Evolutionary conservation across 2,797 vertebrate genomes (phyloP), one percentile per base, ranked within the genome.

Genomic region (Coranthus polyacanthus): DNA sequence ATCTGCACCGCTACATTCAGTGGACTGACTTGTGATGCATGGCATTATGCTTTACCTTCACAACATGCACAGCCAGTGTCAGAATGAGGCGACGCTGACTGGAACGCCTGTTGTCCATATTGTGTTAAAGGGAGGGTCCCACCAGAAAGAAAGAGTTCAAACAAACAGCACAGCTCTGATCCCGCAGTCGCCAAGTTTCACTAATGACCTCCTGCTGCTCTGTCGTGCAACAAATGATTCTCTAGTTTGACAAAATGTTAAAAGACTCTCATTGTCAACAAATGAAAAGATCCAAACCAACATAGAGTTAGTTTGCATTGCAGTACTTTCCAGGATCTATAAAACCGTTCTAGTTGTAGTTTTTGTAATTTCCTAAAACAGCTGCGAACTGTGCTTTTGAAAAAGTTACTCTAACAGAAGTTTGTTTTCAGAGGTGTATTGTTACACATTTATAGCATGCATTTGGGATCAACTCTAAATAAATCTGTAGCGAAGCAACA

Each of bases 101-200:
- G 38, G 69, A 47, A 21, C 59, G 58, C 49, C 57, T 77, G 49
- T 62, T 39, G 71, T 70, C 49, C 58, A 60, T 45, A 41, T 37
- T 67, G 36, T 15, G 58, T 84, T 88, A 87, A 90, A 90, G 83
- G 63, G 85, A 90, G 86, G 86, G 85, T 92, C 87, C 18, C n/a
- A n/a, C n/a, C n/a, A n/a, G n/a, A n/a, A n/a, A n/a, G n/a, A n/a
- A n/a, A n/a, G n/a, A n/a, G n/a, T n/a, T n/a, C n/a, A 43, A 39
- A n/a, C 1, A n/a, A 5, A 26, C 12, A 47, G 50, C n/a, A n/a
- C n/a, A n/a, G n/a, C n/a, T n/a, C n/a, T n/a, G n/a, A n/a, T n/a
- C n/a, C 52, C 13, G 41, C 10, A 21, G 38, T 6, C 37, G 45
- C 42, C 16, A 26, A 1, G 29, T 24, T 53, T 51, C 16, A 21